Conservation (phyloP, 53 echinoderm and acorn worm genomes). For the Glandiceps talaboti region DNA sequence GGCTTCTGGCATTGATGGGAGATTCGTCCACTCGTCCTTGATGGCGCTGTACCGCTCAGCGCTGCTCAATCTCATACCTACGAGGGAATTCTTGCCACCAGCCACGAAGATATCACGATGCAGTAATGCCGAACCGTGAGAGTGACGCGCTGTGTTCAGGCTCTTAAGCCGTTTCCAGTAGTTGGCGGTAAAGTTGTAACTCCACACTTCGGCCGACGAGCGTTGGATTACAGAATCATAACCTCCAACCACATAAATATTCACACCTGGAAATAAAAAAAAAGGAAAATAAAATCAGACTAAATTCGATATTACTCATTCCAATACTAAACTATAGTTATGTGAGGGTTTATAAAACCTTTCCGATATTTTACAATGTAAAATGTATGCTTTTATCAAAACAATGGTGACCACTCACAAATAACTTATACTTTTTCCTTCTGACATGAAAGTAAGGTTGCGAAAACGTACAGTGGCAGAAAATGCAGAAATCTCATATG, state of each 20-base stretch:
- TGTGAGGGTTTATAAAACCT: too few relatives aligned
- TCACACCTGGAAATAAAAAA: conserved; percentile 26
- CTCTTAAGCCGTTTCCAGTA: conserved; percentile 40
- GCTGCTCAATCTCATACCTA: conserved; percentile 27
- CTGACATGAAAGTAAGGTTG: too few relatives aligned
- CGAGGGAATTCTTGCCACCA: conserved; percentile 46
- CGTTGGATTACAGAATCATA: conserved; percentile 41
- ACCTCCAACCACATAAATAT: conserved; percentile 51
- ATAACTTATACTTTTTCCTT: too few relatives aligned
- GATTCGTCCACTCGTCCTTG: conserved; percentile 31
- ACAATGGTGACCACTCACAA: too few relatives aligned
- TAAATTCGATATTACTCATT: too few relatives aligned
- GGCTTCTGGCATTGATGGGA: conserved; percentile 43
- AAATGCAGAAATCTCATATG: too few relatives aligned
- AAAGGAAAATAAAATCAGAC: neutral
- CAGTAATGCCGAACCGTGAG: conserved; percentile 40
- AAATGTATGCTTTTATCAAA: neutral
- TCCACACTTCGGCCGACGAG: conserved; percentile 50
- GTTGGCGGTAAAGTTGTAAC: conserved; percentile 44
- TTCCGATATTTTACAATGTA: neutral
- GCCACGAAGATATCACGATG: conserved; percentile 34
- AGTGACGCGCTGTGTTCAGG: conserved; percentile 43
- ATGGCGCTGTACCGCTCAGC: conserved; percentile 37
- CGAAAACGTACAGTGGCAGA: too few relatives aligned
- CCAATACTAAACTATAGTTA: too few relatives aligned